Base-by-base conservation (phyloP, 1,140 invertebrate genomes). In the Cotesia glomerata region DNA sequence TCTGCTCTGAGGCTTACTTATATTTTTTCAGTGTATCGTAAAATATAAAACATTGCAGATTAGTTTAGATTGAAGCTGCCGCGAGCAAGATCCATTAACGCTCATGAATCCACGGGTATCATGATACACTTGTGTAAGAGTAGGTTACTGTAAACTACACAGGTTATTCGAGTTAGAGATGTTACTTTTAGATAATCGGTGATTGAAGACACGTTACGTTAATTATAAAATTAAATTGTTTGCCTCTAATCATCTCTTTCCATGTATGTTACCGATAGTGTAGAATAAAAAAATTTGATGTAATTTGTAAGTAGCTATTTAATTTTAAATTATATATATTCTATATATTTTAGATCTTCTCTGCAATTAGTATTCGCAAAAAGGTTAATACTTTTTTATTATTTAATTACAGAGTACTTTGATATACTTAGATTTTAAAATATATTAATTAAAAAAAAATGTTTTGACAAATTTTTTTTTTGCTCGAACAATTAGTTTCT, bases 161-260 rank as follows among this genome's bases (percentile, higher is more conserved):
- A 9, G n/a, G 34, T 62, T 65, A 71, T 71, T 51, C 58, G 59
- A 45, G 52, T 54, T 56, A 72, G 52, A 84, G 84, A 86, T 86
- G 78, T 81, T 76, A 80, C 78, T 73, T 76, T 72, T 75, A 85
- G 85, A 87, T 87, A 87, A 82, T 74, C 67, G 72, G 78, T 66
- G 59, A 59, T 72, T 52, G 63, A 69, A 61, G 51, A 58, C 74
- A 74, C 82, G 79, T 83, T 82, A 82, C 80, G 84, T 85, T 86
- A 85, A 87, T 87, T 87, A 85, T 81, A 87, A 86, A 86, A 87
- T 87, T 86, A 86, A 86, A 85, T 85, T 81, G 82, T 85, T 82
- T 78, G 80, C 76, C 54, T 65, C 63, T n/a, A 16, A 26, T 65
- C 14, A 45, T 11, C 63, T 65, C 34, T n/a, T 49, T 49, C 13